Evolutionary conservation across 2,797 vertebrate species (phyloP), one percentile per base, ranked within the genome.

Genomic region (Cossypha heuglini): DNA sequence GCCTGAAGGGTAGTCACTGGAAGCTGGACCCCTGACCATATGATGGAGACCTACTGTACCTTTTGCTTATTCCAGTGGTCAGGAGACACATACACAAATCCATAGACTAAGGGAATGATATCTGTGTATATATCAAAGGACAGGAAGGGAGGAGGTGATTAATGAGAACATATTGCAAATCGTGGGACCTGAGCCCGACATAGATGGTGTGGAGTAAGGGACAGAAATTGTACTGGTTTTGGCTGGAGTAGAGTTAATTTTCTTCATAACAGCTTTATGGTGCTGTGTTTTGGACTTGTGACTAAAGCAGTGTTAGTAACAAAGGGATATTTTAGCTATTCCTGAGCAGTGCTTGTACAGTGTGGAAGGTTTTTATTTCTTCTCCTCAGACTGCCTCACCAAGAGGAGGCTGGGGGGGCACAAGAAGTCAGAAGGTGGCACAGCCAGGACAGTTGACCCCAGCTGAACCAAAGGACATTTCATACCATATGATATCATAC

Each of bases 401-500:
- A 68, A 24, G 2, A 54, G 25, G 8, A 59, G 11, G 26, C 6
- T 42, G n/a, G 16, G 5, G 5, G 2, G 33, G 16, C 19, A 54
- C 16, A 58, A 43, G 40, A 7, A 72, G 24, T 1, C 3, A 0
- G 8, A 14, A 90, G 16, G 6, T 3, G 22, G n/a, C 31, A 52
- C 21, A 72, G 26, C 2, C 1, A 1, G 40, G 29, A 68, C 18
- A 67, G 18, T 8, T 63, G 40, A 75, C 15, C 19, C 16, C 17
- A 37, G 8, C 1, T 37, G 22, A 31, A 31, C 10, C 13, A 51
- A 76, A 13, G 6, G 49, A 49, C 19, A 54, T 45, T 8, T 35
- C 13, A 40, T 9, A 37, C 16, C 9, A 3, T 42, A 13, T 17
- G 16, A n/a, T 0, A 1, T 31, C 12, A 17, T 13, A 28, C 5